Conservation (phyloP, 2,888 invertebrate species). For the Meghimatium bilineatum region DNA sequence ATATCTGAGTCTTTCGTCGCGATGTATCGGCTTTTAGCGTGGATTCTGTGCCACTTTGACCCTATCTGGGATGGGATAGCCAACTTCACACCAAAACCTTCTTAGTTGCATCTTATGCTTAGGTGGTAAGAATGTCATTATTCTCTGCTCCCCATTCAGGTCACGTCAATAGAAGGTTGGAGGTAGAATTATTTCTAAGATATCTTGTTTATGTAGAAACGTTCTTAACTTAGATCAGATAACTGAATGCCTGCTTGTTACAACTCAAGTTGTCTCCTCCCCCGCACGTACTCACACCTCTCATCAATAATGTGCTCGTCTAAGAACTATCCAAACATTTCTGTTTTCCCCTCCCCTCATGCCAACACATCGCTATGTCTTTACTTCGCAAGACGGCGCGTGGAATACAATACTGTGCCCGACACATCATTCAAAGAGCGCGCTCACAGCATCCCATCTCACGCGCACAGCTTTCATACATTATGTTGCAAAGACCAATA, state of each 20-base stretch:
- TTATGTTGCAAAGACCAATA: slow-evolving; percentile 19
- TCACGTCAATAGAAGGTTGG: no score
- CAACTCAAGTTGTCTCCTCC: not conserved
- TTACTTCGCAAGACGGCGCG: not conserved
- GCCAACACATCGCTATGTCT: slow-evolving; percentile 6
- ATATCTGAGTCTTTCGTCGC: no score
- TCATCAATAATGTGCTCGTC: slow-evolving; percentile 20
- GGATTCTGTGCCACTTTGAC: no score
- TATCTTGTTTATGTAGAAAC: no score
- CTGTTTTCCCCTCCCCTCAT: not conserved
- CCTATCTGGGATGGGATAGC: no score
- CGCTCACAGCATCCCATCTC: not conserved
- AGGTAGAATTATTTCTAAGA: no score
- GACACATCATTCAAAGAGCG: slow-evolving; percentile 2
- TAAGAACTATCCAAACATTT: not conserved
- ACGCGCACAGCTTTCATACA: slow-evolving; percentile 20
- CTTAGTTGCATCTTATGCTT: no score
- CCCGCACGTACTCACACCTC: not conserved
- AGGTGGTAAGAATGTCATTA: no score
- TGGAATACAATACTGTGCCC: slow-evolving; percentile 16
- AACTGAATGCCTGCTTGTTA: not conserved
- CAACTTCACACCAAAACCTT: no score
- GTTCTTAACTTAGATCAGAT: no score
- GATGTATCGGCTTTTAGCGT: no score
- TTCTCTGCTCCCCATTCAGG: no score